Percentiles rank a stretch among this genome's conserved stretches.
These are phyloP conservation scores for Calonectris borealis DNA, from an alignment of 2,113 vertebrate species.

Conservation along the genomic window DNA sequence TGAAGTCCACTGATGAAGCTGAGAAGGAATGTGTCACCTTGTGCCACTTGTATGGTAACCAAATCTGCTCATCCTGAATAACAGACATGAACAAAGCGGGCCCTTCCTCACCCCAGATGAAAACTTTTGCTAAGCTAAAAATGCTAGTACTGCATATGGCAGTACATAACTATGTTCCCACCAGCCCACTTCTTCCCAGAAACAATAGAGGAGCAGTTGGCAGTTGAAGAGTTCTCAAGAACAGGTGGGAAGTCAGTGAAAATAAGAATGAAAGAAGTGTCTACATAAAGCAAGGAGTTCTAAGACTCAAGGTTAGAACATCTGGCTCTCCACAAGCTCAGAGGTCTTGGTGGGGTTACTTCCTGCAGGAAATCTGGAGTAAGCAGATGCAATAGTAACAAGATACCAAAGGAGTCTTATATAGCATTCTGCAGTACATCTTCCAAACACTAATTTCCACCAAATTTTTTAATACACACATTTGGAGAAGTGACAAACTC, in stretches of 20 bases:
- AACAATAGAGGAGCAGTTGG: not conserved
- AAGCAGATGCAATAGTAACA: not conserved
- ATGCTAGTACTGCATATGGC: not conserved
- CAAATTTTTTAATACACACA: not conserved
- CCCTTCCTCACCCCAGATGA: not conserved
- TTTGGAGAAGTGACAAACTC: not conserved
- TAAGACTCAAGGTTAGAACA: not conserved
- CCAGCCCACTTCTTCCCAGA: not conserved
- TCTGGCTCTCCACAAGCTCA: not conserved
- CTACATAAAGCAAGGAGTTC: not conserved
- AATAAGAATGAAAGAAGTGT: not conserved
- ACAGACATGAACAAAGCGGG: not conserved
- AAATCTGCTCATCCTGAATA: not conserved
- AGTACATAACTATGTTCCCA: not conserved
- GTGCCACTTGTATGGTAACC: not conserved
- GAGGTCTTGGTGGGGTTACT: slow-evolving; percentile 4
- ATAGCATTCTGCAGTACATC: not conserved
- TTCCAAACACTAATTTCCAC: not conserved
- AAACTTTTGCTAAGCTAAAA: not conserved
- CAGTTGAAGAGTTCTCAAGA: not conserved
- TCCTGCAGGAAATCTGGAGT: slow-evolving; percentile 36
- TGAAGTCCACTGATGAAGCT: not conserved
- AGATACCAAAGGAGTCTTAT: not conserved
- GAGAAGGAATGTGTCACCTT: not conserved
- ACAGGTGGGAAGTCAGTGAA: not conserved